phyloP scores from a whole-genome alignment of 2,888 invertebrate genomes.

The Rhagonycha fulva region DNA sequence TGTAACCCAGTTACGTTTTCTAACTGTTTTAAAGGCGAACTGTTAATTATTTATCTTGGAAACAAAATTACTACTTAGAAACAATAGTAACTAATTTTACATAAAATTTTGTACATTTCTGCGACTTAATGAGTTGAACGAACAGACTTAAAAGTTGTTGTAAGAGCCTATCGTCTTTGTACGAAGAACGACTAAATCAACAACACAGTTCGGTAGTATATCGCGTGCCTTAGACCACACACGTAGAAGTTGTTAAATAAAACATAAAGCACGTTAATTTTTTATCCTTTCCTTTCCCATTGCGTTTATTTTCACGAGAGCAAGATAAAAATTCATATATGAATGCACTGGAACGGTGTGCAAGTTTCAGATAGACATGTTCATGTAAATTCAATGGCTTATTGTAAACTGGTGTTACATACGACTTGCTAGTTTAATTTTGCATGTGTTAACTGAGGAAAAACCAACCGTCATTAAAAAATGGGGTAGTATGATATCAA shows the following conservation, averaged over 20 bases:
- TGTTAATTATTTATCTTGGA: background rate
- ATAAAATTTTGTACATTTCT: conserved; percentile 13
- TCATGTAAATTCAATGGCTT: conserved; percentile 34
- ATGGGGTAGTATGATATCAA: conserved; percentile 17
- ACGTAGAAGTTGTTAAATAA: conserved; percentile 56
- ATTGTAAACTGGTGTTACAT: conserved; percentile 27
- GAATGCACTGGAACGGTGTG: conserved; percentile 30
- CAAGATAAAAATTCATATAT: conserved; percentile 34
- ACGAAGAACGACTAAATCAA: conserved; percentile 35
- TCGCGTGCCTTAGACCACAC: conserved; percentile 56
- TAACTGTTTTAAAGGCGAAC: background rate
- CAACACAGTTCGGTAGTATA: conserved; percentile 48
- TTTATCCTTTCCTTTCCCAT: conserved; percentile 50
- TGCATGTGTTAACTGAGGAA: conserved; percentile 23
- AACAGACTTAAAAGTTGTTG: conserved; percentile 23
- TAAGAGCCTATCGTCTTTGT: conserved; percentile 29
- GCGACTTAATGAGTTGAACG: conserved; percentile 24
- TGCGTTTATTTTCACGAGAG: conserved; percentile 32
- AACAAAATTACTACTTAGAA: background rate
- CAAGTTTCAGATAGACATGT: conserved; percentile 35
- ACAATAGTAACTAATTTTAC: background rate
- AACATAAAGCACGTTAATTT: conserved; percentile 56
- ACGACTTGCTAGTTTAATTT: conserved; percentile 10
- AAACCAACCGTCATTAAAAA: conserved; percentile 22
- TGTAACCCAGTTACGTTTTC: background rate